Base-by-base conservation (phyloP, 1,140 invertebrate species). In the Cydia strobilella region DNA sequence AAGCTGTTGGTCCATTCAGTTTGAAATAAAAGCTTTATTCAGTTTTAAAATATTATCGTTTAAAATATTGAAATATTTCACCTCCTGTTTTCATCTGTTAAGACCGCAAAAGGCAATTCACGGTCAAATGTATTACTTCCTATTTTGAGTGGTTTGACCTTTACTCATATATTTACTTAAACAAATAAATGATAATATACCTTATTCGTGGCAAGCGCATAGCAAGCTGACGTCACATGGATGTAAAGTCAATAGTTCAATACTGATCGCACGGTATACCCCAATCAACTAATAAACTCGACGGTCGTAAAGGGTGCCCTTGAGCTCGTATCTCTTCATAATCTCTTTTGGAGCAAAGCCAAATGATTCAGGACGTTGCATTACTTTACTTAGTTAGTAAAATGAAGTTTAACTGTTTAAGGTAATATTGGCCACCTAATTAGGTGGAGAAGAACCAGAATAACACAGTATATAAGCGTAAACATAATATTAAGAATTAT, bases 331-430 rank as follows among this genome's bases (percentile, higher is more conserved):
- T 75, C 74, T 76, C 66, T 82, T 78, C 82, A 82, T 82, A 80
- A 73, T 65, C 77, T 75, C 74, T 73, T 76, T 81, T 90, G 89
- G 89, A 84, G 71, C 54, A 77, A 2, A 82, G 89, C 86, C 89
- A 90, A 86, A 51, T 75, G 78, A 85, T 82, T 87, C 78, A 79
- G 76, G 75, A 84, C 81, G 79, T 74, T 75, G 74, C 84, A 80
- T 83, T 82, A 81, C 83, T 88, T 88, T 84, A 80, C 86, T 86
- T 84, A 84, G 74, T 86, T 83, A n/a, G n/a, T n/a, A 80, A 84
- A 75, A 82, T 72, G 76, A 27, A 74, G 73, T 69, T 80, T 84
- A 79, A 80, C 78, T 73, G 77, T 77, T 79, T 75, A 72, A 18
- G 31, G 62, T 72, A 23, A 59, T n/a, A n/a, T 18, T 4, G 45